These are phyloP conservation scores for Actenoides hombroni DNA, from an alignment of 2,113 vertebrate species.

Conservation along the genomic window DNA sequence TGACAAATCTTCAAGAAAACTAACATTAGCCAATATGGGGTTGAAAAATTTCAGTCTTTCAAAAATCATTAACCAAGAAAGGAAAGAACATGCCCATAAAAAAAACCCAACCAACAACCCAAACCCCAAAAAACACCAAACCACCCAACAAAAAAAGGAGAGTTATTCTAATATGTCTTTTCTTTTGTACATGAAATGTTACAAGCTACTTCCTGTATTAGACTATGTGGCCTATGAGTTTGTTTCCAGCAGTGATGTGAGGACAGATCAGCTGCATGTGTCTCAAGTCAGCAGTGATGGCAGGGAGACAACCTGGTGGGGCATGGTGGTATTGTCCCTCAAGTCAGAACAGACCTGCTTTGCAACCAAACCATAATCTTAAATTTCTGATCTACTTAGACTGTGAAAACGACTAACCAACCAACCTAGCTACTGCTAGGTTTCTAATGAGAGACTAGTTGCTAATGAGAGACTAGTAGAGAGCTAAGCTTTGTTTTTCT, in stretches of 20 bases:
- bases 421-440: not conserved
- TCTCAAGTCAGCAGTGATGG: rapidly evolving
- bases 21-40: not conserved
- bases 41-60: constrained; percentile 34
- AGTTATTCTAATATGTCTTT: not conserved
- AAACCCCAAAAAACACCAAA: no score
- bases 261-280: rapidly evolving
- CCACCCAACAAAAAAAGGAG: not conserved
- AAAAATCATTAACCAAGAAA: not conserved
- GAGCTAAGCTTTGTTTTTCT: not conserved
- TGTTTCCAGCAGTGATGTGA: not conserved
- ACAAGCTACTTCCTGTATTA: not conserved
- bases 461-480: not conserved
- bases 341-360: not conserved
- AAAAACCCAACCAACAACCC: not conserved
- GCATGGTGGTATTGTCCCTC: not conserved
- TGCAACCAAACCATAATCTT: not conserved
- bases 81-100: not conserved
- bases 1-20: constrained; percentile 22
- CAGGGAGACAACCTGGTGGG: rapidly evolving
- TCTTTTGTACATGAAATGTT: not conserved
- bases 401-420: not conserved
- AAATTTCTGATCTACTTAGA: not conserved
- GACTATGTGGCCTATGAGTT: not conserved
- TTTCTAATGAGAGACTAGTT: not conserved